A percentile compares a stretch with the other conserved stretches of the same genome.
Conservation (phyloP, 2,888 invertebrate genomes). For the Synanthedon formicaeformis region DNA sequence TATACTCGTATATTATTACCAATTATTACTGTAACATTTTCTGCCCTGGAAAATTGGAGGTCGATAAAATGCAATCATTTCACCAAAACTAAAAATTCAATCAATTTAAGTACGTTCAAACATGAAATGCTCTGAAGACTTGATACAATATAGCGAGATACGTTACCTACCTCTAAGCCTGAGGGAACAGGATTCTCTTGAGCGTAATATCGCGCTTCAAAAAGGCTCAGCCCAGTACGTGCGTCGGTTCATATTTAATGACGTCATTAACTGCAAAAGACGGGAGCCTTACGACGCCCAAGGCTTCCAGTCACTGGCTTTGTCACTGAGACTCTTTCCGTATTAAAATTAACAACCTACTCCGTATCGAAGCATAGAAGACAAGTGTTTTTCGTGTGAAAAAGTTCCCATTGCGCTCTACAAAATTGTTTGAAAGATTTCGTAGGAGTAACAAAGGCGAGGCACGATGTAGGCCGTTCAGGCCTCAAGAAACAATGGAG, state of each 20-base stretch:
- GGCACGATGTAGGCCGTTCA: conserved; percentile 15
- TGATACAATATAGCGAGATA: conserved; percentile 3
- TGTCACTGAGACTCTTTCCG: conserved; percentile 16
- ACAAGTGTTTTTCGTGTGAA: conserved; percentile 1
- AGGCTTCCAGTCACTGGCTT: conserved; percentile 23
- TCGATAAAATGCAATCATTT: background rate
- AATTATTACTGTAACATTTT: too few relatives aligned
- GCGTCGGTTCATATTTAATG: conserved; percentile 57
- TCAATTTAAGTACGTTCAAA: background rate
- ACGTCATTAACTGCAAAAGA: conserved; percentile 60
- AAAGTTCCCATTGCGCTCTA: conserved; percentile 5
- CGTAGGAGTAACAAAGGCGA: conserved; percentile 12
- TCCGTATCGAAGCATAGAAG: conserved; percentile 4
- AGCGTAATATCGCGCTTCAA: conserved; percentile 6
- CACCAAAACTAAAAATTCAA: background rate
- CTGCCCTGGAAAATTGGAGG: too few relatives aligned
- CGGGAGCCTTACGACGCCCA: conserved; percentile 34
- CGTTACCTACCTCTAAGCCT: conserved; percentile 6
- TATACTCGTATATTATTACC: too few relatives aligned
- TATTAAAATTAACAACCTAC: conserved; percentile 5
- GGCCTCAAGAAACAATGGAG: conserved; percentile 28
- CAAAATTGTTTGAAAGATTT: conserved; percentile 9
- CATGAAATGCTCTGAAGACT: background rate
- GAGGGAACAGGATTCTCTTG: conserved; percentile 8
- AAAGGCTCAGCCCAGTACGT: conserved; percentile 6